A percentile compares a stretch with the other conserved stretches of the same genome.
Evolutionary conservation across 2,888 invertebrate species (phyloP).

Genomic region (Argyra leucocephala): DNA sequence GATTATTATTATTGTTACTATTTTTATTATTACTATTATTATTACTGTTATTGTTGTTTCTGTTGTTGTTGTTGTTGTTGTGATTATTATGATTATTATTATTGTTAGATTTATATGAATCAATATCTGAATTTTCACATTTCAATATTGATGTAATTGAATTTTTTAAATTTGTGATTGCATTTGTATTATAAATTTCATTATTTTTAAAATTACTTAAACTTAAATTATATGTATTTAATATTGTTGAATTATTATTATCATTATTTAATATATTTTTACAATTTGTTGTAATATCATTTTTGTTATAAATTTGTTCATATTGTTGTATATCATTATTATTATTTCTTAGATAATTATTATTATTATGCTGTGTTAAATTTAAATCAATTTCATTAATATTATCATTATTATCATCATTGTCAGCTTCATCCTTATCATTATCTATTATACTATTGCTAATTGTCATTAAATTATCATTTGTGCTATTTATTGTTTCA

Average conservation of each 20-base stretch:
- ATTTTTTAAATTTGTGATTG: not conserved
- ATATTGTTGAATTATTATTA: constrained; percentile 14
- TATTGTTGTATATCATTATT: too few relatives aligned
- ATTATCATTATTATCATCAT: too few relatives aligned
- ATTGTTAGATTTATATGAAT: not conserved
- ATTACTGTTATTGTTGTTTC: too few relatives aligned
- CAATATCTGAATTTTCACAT: not conserved
- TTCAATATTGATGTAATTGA: not conserved
- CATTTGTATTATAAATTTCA: not conserved
- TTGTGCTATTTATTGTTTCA: too few relatives aligned
- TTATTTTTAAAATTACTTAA: not conserved
- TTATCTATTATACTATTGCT: too few relatives aligned
- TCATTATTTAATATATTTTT: constrained; percentile 17
- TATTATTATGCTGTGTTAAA: constrained; percentile 13
- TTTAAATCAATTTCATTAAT: too few relatives aligned
- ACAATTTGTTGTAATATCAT: constrained; percentile 19
- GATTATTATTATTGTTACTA: too few relatives aligned
- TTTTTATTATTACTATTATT: too few relatives aligned
- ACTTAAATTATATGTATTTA: not conserved
- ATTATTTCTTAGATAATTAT: constrained; percentile 16
- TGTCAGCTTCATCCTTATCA: too few relatives aligned
- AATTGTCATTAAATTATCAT: too few relatives aligned
- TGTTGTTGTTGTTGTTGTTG: not conserved
- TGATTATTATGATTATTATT: not conserved
- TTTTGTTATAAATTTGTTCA: constrained; percentile 15